A percentile compares a stretch with the other conserved stretches of the same genome.
These are phyloP conservation scores for Rhinolophus sinicus DNA, from an alignment of 2,113 vertebrate species.

Conservation along the genomic window DNA sequence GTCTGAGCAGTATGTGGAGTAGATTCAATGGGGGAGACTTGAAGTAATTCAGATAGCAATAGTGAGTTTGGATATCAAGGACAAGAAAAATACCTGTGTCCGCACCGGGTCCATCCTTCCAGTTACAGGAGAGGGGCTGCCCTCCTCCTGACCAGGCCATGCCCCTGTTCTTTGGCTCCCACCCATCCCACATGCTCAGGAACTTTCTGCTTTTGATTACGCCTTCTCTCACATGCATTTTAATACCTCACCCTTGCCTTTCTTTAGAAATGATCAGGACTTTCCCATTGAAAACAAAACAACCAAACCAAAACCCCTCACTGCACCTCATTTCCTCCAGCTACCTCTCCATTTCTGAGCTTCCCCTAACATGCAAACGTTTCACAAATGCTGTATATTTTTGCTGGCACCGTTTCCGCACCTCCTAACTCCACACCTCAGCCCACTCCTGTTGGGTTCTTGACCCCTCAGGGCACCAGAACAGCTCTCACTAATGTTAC, in stretches of 20 bases:
- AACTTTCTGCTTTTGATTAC: not conserved
- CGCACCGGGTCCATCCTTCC: not conserved
- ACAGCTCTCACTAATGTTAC: not conserved
- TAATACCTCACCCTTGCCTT: not conserved
- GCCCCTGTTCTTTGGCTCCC: not conserved
- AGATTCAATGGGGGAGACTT: not conserved
- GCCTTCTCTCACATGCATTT: not conserved
- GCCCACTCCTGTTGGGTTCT: not conserved
- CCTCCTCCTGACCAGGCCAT: not conserved
- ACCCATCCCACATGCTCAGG: not conserved
- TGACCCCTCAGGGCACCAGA: not conserved
- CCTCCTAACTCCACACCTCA: not conserved
- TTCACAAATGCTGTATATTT: not conserved
- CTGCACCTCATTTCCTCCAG: not conserved
- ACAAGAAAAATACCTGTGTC: not conserved
- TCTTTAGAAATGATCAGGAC: not conserved
- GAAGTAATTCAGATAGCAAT: not conserved
- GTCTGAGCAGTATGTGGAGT: not conserved
- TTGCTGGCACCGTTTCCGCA: not conserved
- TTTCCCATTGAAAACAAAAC: constrained; percentile 1
- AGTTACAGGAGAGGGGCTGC: no score
- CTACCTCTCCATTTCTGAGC: not conserved
- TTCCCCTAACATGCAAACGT: not conserved
- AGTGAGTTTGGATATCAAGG: not conserved
- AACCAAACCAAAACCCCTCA: not conserved